Evolutionary conservation across 2,888 invertebrate genomes (phyloP), one percentile per base, ranked within the genome.

Genomic region (Stenoptilia bipunctidactyla): DNA sequence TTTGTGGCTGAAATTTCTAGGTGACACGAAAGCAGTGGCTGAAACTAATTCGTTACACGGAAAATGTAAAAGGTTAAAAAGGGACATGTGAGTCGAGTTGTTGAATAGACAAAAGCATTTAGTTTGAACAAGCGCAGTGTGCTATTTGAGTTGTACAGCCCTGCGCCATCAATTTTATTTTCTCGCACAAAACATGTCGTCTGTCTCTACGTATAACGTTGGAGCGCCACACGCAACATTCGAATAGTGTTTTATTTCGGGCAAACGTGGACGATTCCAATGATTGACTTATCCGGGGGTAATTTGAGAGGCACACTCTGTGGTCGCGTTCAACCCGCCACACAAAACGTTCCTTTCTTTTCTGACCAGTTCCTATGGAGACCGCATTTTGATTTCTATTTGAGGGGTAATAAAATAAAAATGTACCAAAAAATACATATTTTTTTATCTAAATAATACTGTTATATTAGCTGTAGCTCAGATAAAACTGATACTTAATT

Each of bases 241-340:
- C 60, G 65, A 66, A 70, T 61, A 64, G 60, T 58, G 75, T 80
- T 82, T 82, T 83, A 82, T 82, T 83, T 82, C 66, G 59, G 73
- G 70, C 61, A 66, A 76, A 75, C 67, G 69, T 73, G 75, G 74
- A 77, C 71, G 79, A 72, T 69, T 72, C 69, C 62, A 80, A 75
- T 83, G 83, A 83, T 83, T 83, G 83, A 83, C 82, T 83, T 83
- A 82, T 83, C 83, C 83, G 77, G 82, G 71, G 59, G 83, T 80
- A 83, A 83, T 79, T 67, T 69, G 82, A 83, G 80, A 80, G 77
- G 68, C 68, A 64, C 77, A 76, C 71, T 51, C 51, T 34, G 34
- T 34, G 15, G 37, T 34, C 15, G 36, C 15, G 8, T 27, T 15
- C 40, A 9, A 33, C 40, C 33, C 27, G 36, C 27, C 14, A 13